Evolutionary conservation across 2,888 invertebrate genomes (phyloP), one percentile per base, ranked within the genome.

Genomic region (Eupeodes latifasciatus): DNA sequence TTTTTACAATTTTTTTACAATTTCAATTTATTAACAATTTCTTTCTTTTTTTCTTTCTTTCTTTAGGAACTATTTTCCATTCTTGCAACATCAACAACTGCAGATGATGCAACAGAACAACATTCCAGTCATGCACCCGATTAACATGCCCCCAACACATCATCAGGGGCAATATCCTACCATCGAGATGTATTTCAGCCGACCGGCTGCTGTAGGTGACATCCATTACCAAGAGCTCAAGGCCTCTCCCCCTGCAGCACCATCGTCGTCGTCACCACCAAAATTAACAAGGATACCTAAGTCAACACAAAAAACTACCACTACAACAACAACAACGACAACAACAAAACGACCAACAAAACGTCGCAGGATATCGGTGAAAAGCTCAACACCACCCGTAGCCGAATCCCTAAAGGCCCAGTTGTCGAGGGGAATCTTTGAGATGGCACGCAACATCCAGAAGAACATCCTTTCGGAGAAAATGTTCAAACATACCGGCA

Each of bases 401-500:
- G 27, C 66, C 14, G 27, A 47, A 27, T 44, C 55, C 59, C 40
- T 88, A 11, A 81, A 88, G 44, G 64, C 49, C 1, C 67, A 88
- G 44, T 67, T 88, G 51, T 77, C 88, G 5, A 81, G 75, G 40
- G 85, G 88, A 66, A 78, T 88, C 75, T 88, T 88, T 71, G 88
- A 88, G 71, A 88, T 88, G 88, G 88, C 88, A 78, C 88, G 88
- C 36, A 74, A 78, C 40, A 88, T 88, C 55, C 88, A 88, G 49
- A 62, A 55, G 44, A 67, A 85, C 57, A 88, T 85, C 69, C 85
- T 85, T 53, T 74, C 85, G 4, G 14, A 74, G 57, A 61, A 74
- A 51, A 67, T 19, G 10, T 72, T 66, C 62, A 67, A 88, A 11
- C 16, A 71, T 47, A 71, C 12, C 19, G 69, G 81, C 40, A 87